Evolutionary conservation across 1,140 invertebrate genomes (phyloP).

Genomic region (Nixonia krombeini): DNA sequence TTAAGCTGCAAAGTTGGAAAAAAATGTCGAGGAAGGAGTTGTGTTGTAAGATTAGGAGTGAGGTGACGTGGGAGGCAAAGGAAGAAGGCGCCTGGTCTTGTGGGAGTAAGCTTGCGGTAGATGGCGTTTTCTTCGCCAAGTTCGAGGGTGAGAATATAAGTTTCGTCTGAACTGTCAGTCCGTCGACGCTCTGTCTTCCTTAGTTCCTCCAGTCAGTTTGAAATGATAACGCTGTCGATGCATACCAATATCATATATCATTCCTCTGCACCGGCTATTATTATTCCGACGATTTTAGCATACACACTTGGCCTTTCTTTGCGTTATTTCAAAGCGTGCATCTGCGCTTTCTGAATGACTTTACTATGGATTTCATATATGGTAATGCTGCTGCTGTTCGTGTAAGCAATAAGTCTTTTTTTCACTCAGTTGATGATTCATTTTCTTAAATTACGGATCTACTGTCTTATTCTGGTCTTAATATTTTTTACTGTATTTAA

Average conservation of each 20-base stretch:
- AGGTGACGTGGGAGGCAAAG: background rate
- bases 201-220: slow-evolving; percentile 1
- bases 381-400: too few relatives aligned
- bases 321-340: too few relatives aligned
- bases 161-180: slow-evolving; percentile 4
- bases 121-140: background rate
- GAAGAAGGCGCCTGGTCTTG: background rate
- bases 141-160: slow-evolving; percentile 3
- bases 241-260: slow-evolving; percentile 6
- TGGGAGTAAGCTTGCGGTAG: background rate
- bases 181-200: background rate
- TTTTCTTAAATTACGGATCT: too few relatives aligned
- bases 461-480: too few relatives aligned
- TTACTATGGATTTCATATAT: too few relatives aligned
- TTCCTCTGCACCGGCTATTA: background rate
- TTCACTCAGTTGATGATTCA: too few relatives aligned
- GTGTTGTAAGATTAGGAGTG: background rate
- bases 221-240: slow-evolving; percentile 9
- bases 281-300: background rate
- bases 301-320: too few relatives aligned
- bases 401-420: too few relatives aligned
- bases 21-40: background rate
- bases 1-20: background rate
- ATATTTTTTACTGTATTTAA: too few relatives aligned
- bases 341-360: too few relatives aligned